Percentiles rank a stretch among this genome's conserved stretches.
Conservation (phyloP, 2,888 invertebrate species). For the Heliconius erato region DNA sequence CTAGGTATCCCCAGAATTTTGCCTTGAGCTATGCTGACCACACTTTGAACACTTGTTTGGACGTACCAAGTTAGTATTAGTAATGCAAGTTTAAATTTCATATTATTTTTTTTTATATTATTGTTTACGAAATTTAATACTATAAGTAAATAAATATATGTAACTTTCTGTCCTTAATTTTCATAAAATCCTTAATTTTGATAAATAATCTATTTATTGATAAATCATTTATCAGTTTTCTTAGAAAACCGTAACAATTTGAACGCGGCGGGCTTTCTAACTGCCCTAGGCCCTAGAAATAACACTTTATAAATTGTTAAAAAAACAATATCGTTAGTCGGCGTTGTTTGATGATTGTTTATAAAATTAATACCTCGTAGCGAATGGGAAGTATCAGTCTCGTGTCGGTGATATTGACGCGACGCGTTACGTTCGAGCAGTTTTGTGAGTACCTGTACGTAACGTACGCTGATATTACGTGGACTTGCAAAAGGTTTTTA, state of each 20-base stretch:
- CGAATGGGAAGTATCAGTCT: slow-evolving; percentile 26
- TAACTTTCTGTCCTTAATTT: too few species aligned
- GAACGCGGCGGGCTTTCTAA: background rate
- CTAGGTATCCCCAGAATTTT: slow-evolving; percentile 62
- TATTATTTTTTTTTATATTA: background rate
- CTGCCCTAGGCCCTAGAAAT: too few species aligned
- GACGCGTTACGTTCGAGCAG: slow-evolving; percentile 16
- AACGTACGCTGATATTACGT: background rate
- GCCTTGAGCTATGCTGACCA: slow-evolving; percentile 71
- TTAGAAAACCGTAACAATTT: background rate
- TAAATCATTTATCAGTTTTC: background rate
- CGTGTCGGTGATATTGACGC: slow-evolving; percentile 28
- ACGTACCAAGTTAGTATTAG: slow-evolving; percentile 24
- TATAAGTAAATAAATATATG: too few species aligned
- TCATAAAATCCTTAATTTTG: background rate
- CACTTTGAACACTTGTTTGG: slow-evolving; percentile 55
- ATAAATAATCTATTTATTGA: background rate
- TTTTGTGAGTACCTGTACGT: background rate
- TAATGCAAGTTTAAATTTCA: slow-evolving; percentile 25
- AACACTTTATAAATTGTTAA: background rate
- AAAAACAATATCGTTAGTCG: background rate
- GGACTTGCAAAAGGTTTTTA: background rate
- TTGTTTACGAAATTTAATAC: background rate
- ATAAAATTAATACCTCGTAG: background rate
- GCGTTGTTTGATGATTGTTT: slow-evolving; percentile 12